These are phyloP conservation scores for Hanleya hanleyi DNA, from an alignment of 2,888 invertebrate species.

Conservation along the genomic window DNA sequence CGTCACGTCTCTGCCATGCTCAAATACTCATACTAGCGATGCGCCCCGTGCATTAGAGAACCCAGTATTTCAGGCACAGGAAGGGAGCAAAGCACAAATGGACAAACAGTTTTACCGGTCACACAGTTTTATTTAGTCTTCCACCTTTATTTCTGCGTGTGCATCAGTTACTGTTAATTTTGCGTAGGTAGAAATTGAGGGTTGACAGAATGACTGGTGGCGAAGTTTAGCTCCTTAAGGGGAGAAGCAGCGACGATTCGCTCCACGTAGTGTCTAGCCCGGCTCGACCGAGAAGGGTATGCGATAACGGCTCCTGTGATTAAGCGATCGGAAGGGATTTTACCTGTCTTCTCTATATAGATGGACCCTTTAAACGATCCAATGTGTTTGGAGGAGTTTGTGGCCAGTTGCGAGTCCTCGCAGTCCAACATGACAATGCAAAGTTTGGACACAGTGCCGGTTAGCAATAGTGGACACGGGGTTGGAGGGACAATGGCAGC, in stretches of 20 bases:
- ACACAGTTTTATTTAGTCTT: neutral
- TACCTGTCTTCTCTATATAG: constrained; percentile 29
- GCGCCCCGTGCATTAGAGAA: constrained; percentile 16
- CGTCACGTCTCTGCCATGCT: constrained; percentile 31
- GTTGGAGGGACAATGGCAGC: neutral
- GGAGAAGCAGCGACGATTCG: too few relatives aligned
- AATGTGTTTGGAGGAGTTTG: constrained; percentile 60
- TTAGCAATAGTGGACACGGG: neutral
- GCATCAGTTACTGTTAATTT: neutral
- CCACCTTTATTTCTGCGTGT: neutral
- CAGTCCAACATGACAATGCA: constrained; percentile 48
- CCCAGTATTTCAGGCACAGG: neutral
- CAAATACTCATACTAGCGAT: constrained; percentile 24
- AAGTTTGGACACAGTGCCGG: constrained; percentile 20
- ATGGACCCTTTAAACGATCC: constrained; percentile 64
- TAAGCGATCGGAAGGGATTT: constrained; percentile 4
- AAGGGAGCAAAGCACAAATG: neutral
- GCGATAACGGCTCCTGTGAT: neutral
- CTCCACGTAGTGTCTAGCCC: too few relatives aligned
- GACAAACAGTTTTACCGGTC: neutral
- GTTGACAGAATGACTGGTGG: neutral
- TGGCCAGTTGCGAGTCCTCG: constrained; percentile 38
- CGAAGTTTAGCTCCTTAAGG: too few relatives aligned
- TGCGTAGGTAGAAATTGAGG: neutral
- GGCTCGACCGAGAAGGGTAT: too few relatives aligned